Conservation (phyloP, 1,140 invertebrate genomes). For the Notospermus geniculatus region DNA sequence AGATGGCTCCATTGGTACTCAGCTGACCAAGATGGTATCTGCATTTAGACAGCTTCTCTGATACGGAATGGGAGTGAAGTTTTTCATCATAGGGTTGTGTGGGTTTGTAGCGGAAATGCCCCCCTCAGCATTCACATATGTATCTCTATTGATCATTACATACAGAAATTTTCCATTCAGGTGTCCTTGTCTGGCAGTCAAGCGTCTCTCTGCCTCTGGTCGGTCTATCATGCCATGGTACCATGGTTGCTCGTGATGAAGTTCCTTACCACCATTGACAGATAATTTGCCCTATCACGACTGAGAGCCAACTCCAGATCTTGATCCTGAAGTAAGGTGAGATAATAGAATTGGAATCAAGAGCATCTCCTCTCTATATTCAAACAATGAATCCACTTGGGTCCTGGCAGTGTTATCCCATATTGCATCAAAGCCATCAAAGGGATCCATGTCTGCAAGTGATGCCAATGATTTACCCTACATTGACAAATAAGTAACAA, state of each 20-base stretch:
- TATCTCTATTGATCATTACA: no score
- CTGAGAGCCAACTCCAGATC: slow-evolving; percentile 35
- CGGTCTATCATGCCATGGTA: slow-evolving; percentile 46
- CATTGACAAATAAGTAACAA: no score
- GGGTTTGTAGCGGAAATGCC: no score
- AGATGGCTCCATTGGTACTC: no score
- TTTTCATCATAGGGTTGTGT: background rate
- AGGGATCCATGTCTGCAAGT: background rate
- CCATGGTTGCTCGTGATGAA: slow-evolving; percentile 51
- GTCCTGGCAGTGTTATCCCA: background rate
- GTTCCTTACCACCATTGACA: slow-evolving; percentile 42
- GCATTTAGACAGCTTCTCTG: no score
- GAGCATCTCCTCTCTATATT: background rate
- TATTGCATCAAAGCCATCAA: background rate
- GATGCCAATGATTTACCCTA: no score
- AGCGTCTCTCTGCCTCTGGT: slow-evolving; percentile 43
- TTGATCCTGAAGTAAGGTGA: slow-evolving; percentile 24
- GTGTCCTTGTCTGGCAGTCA: slow-evolving; percentile 33
- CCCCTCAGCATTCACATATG: no score
- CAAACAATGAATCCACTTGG: background rate
- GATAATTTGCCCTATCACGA: slow-evolving; percentile 31
- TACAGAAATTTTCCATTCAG: slow-evolving; percentile 53
- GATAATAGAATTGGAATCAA: background rate
- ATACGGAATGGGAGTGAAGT: no score
- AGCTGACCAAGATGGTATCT: no score